Base-by-base conservation (phyloP, 2,113 vertebrate genomes). In the Martes martes region DNA sequence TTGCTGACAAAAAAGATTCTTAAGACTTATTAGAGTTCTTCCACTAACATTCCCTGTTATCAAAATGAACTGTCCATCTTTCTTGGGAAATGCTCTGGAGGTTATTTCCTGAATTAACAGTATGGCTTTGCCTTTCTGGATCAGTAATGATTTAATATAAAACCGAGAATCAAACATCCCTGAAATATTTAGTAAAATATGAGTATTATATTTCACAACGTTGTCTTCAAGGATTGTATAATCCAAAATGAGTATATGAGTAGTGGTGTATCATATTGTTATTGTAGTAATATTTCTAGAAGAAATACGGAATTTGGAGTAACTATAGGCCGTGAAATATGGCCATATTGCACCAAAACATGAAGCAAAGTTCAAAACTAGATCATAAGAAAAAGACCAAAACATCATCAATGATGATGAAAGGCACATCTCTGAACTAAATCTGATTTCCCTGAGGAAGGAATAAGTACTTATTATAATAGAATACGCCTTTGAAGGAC, bases 121-220 rank as follows among this genome's bases (percentile, higher is more conserved):
- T 36, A 50, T 1, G 24, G 26, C 28, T 95, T 78, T 84, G 45
- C 79, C 63, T 73, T 13, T 92, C 76, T 88, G 42, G 81, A 84
- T 87, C 91, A 61, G 81, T 24, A 55, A 23, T 87, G 52, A 85
- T 61, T 78, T 96, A 69, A 92, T 61, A 91, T 24, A 59, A 94
- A 97, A 90, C 33, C 7, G 16, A 95, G 3, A 73, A 73, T 73
- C 55, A 96, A 95, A 92, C 82, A 92, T 73, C 50, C 81, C 63
- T 94, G 73, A 91, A 73, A 91, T 78, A 94, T 45, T 96, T 80
- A 85, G 79, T 73, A 94, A 91, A 93, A 83, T 76, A 81, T 67
- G 55, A 85, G 2, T 69, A 74, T 63, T 81, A 9, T 11, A 80
- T 84, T 84, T 92, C 74, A 96, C 63, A 91, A 28, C 1, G 0